Evolutionary conservation across 2,113 vertebrate genomes (phyloP).

Genomic region (Theristicus caerulescens): DNA sequence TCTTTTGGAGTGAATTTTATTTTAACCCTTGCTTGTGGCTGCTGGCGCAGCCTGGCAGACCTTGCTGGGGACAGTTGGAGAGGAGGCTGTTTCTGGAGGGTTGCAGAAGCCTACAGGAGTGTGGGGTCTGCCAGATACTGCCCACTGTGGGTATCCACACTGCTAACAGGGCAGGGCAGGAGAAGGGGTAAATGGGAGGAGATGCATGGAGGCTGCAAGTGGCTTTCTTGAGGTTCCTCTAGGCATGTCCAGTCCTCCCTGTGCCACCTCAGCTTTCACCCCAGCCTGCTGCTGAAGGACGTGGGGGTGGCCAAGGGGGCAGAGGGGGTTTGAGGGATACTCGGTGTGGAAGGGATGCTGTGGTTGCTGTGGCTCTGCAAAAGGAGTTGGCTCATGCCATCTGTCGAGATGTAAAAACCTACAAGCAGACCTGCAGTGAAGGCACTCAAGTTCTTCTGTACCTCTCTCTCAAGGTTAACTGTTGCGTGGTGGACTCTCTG

Average conservation of each 20-base stretch:
- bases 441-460: neutral
- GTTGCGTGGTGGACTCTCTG: neutral
- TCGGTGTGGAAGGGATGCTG: neutral
- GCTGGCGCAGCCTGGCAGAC: neutral
- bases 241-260: neutral
- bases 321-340: neutral
- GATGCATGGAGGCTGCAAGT: neutral
- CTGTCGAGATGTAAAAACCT: neutral
- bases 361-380: neutral
- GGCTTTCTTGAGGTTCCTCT: neutral
- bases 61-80: fast-evolving
- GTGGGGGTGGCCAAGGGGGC: fast-evolving
- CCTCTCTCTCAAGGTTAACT: neutral
- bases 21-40: slow-evolving; percentile 18
- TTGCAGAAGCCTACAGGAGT: neutral
- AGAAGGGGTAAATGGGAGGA: neutral
- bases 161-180: neutral
- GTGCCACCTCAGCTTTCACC: neutral
- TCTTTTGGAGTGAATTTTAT: neutral
- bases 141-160: neutral
- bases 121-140: neutral
- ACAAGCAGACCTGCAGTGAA: fast-evolving
- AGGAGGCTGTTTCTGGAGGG: neutral
- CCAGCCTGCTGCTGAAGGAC: neutral
- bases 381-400: neutral